Evolutionary conservation across 2,113 vertebrate genomes (phyloP).

Genomic region (Sander lucioperca): DNA sequence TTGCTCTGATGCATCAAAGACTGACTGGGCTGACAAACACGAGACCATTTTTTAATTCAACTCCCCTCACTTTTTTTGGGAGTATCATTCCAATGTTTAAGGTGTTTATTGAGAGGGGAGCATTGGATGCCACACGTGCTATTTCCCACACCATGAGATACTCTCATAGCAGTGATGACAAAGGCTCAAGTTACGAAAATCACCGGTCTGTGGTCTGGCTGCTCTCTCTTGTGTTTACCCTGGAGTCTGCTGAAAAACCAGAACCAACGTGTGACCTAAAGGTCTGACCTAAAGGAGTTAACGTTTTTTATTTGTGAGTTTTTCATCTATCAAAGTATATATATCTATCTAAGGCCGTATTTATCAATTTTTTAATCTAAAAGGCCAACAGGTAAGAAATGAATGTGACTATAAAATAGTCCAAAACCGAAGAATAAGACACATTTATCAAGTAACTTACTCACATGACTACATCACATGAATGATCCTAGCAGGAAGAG

Average conservation of each 20-base stretch:
- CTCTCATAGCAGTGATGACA: slow-evolving; percentile 9
- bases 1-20: slow-evolving; percentile 23
- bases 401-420: too few species aligned
- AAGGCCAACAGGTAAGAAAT: too few species aligned
- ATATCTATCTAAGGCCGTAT: neutral
- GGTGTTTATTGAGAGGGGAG: neutral
- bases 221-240: slow-evolving; percentile 28
- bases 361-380: neutral
- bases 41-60: neutral
- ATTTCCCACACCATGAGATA: slow-evolving; percentile 9
- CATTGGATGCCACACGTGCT: neutral
- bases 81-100: neutral
- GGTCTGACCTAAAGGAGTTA: neutral
- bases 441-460: neutral
- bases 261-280: neutral
- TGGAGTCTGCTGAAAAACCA: slow-evolving; percentile 3
- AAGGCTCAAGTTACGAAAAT: neutral
- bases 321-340: neutral
- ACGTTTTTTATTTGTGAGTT: neutral
- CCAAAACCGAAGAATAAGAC: neutral
- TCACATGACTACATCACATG: neutral
- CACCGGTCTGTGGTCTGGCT: neutral
- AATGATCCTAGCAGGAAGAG: neutral
- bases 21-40: neutral
- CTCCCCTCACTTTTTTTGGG: neutral